Conservation (phyloP, 2,113 vertebrate genomes). For the Scophthalmus maximus region DNA sequence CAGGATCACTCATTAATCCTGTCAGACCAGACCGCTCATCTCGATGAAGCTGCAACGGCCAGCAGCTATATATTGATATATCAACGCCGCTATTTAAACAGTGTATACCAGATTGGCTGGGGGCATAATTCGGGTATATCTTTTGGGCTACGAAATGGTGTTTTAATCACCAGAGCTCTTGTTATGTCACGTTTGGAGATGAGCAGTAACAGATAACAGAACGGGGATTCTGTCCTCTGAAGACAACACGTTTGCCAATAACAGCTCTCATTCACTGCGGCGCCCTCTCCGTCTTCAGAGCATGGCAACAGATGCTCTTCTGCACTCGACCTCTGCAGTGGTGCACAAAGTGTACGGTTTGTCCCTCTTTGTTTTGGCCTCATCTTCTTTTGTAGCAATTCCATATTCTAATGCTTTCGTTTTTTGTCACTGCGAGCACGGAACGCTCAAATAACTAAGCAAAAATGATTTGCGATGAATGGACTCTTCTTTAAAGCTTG, state of each 20-base stretch:
- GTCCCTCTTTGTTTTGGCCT: conserved; percentile 55
- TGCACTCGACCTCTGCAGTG: conserved; percentile 70
- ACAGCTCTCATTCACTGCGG: conserved; percentile 71
- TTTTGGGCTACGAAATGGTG: conserved; percentile 8
- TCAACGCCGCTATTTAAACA: neutral
- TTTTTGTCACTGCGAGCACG: no score
- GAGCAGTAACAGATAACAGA: conserved; percentile 36
- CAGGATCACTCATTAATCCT: conserved; percentile 34
- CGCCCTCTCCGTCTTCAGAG: conserved; percentile 66
- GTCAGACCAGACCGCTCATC: conserved; percentile 15
- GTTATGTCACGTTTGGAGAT: conserved; percentile 30
- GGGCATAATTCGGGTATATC: neutral
- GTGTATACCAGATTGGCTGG: neutral
- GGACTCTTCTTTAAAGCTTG: neutral
- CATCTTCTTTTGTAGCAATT: conserved; percentile 25
- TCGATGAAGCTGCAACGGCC: conserved; percentile 4
- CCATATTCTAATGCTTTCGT: conserved; percentile 26
- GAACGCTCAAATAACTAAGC: no score
- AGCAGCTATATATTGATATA: neutral
- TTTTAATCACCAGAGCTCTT: conserved; percentile 5
- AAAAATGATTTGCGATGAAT: neutral
- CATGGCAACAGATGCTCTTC: conserved; percentile 70
- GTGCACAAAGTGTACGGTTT: conserved; percentile 48
- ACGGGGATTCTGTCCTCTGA: conserved; percentile 56
- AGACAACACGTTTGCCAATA: conserved; percentile 56